A percentile compares a stretch with the other conserved stretches of the same genome.
phyloP scores from a whole-genome alignment of 2,888 invertebrate genomes.

The Dascillus cervinus region DNA sequence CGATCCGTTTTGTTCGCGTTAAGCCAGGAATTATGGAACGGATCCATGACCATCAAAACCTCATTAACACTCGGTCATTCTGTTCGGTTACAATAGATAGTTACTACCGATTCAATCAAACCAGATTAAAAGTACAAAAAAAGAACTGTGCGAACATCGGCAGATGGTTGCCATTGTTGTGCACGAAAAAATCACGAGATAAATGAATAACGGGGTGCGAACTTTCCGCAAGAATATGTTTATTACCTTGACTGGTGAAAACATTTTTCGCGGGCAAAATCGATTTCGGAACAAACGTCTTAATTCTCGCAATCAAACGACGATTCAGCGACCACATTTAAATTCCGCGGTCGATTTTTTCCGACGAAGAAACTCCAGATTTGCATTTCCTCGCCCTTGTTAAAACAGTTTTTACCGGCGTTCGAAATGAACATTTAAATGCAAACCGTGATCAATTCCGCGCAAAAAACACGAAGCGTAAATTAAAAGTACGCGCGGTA shows the following conservation, averaged over 20 bases:
- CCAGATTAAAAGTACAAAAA: conserved; percentile 15
- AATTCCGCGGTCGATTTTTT: conserved; percentile 3
- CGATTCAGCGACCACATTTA: neutral
- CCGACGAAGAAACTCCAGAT: conserved; percentile 17
- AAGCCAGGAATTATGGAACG: neutral
- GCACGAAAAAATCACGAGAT: conserved; percentile 11
- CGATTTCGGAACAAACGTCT: conserved; percentile 22
- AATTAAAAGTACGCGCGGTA: too few species aligned
- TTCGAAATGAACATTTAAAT: too few species aligned
- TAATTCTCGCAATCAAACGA: conserved; percentile 7
- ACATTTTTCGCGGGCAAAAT: too few species aligned
- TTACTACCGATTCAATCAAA: conserved; percentile 12
- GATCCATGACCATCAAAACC: conserved; percentile 11
- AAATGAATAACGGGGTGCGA: too few species aligned
- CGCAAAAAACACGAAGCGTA: too few species aligned
- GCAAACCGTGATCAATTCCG: too few species aligned
- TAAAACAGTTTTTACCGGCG: too few species aligned
- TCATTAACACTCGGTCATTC: conserved; percentile 11
- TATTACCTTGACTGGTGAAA: conserved; percentile 6
- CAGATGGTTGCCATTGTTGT: conserved; percentile 15
- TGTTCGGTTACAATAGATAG: conserved; percentile 13
- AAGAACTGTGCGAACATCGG: conserved; percentile 13
- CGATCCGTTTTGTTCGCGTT: neutral
- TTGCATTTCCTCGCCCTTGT: conserved; percentile 25
- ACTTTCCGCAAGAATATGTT: too few species aligned